These are phyloP conservation scores for Solenopsis fugax DNA, from an alignment of 1,140 invertebrate genomes.

Conservation along the genomic window DNA sequence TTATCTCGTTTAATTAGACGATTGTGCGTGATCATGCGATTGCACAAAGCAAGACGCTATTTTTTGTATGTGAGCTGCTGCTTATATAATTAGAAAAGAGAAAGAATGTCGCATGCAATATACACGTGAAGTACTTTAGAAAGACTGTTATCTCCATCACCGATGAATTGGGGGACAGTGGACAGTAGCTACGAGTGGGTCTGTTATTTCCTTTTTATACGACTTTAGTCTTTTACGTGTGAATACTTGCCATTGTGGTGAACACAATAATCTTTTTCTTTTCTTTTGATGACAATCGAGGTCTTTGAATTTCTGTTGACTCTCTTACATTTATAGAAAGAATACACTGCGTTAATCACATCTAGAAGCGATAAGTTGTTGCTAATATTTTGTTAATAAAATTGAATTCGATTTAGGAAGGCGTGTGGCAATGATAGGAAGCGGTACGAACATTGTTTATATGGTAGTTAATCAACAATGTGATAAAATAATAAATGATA, in stretches of 20 bases:
- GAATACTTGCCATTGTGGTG: not conserved
- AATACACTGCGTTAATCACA: conserved; percentile 18
- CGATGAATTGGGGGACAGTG: not conserved
- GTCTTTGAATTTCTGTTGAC: conserved; percentile 4
- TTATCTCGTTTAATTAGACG: conserved; percentile 15
- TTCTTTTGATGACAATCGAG: not conserved
- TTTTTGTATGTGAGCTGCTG: conserved; percentile 44
- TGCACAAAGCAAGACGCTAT: conserved; percentile 50
- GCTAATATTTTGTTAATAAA: conserved; percentile 57
- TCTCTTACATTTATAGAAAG: conserved; percentile 27
- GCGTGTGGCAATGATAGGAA: conserved; percentile 40
- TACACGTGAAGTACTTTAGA: conserved; percentile 33
- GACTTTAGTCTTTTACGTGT: conserved; percentile 10
- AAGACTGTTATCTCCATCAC: conserved; percentile 29
- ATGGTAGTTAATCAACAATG: conserved; percentile 47
- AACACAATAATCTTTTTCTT: conserved; percentile 26
- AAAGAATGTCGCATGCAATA: conserved; percentile 8
- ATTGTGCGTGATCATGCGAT: conserved; percentile 48
- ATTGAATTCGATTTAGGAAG: conserved; percentile 41
- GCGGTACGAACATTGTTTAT: conserved; percentile 55
- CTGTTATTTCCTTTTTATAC: conserved; percentile 24
- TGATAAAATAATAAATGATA: conserved; percentile 61
- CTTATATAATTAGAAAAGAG: conserved; percentile 45
- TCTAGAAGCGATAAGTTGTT: conserved; percentile 27
- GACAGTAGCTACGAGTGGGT: conserved; percentile 6